Evolutionary conservation across 2,797 vertebrate genomes (phyloP).

Genomic region (Xenentodon cancila): DNA sequence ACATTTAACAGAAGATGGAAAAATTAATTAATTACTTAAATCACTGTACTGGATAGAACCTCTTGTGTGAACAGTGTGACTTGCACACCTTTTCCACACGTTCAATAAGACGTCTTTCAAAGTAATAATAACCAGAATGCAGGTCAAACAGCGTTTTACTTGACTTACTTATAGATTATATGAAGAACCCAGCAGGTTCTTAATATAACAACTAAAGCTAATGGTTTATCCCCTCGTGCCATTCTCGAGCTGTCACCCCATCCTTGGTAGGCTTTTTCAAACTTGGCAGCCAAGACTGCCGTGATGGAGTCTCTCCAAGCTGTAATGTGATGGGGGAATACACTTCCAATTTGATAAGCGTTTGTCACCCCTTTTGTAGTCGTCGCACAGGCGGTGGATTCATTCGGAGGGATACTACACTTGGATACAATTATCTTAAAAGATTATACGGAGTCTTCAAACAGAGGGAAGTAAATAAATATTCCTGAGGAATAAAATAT

Average conservation of each 20-base stretch:
- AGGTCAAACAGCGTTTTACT: not conserved
- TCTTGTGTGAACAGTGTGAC: too few species aligned
- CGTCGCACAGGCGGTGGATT: slow-evolving; percentile 19
- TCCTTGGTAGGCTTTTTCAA: slow-evolving; percentile 36
- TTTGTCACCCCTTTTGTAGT: slow-evolving; percentile 34
- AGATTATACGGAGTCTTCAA: not conserved
- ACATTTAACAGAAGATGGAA: too few species aligned
- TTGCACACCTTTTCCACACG: not conserved
- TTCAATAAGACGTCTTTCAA: not conserved
- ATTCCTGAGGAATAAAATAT: not conserved
- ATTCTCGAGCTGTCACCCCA: slow-evolving; percentile 24
- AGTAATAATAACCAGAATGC: not conserved
- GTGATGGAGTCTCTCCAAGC: slow-evolving; percentile 57
- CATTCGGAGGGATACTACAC: slow-evolving; percentile 8
- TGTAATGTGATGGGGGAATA: slow-evolving; percentile 58
- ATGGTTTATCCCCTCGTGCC: slow-evolving; percentile 10
- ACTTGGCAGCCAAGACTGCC: slow-evolving; percentile 51
- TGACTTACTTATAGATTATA: not conserved
- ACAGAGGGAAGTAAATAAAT: not conserved
- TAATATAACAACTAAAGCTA: slow-evolving; percentile 34
- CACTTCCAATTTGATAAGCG: slow-evolving; percentile 61
- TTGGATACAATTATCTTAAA: not conserved
- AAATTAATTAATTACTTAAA: too few species aligned
- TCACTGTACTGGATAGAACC: too few species aligned
- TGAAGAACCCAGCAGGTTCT: not conserved